A percentile compares a stretch with the other conserved stretches of the same genome.
phyloP scores from a whole-genome alignment of 1,140 invertebrate genomes.

The Calycopis cecrops region DNA sequence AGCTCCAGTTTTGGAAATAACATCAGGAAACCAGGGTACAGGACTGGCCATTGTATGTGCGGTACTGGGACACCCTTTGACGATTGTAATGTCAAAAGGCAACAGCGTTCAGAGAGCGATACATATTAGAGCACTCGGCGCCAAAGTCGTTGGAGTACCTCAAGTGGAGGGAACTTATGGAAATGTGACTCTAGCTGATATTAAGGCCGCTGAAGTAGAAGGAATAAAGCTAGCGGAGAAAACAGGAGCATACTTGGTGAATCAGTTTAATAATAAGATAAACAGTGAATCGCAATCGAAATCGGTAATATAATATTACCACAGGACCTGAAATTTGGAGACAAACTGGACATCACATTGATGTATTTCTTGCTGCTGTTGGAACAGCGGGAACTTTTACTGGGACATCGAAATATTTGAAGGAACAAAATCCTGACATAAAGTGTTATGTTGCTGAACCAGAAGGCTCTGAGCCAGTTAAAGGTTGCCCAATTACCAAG shows the following conservation, averaged over 20 bases:
- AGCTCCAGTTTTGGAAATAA: conserved; percentile 41
- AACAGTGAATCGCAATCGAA: conserved; percentile 35
- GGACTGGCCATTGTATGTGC: conserved; percentile 51
- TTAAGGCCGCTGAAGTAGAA: conserved; percentile 37
- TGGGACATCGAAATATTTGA: conserved; percentile 45
- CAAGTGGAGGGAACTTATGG: conserved; percentile 53
- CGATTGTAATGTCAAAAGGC: conserved; percentile 46
- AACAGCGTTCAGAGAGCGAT: conserved; percentile 48
- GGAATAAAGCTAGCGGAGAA: conserved; percentile 35
- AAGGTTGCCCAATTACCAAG: conserved; percentile 43
- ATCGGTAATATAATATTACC: conserved; percentile 43
- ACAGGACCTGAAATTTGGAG: conserved; percentile 56
- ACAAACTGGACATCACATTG: conserved; percentile 47
- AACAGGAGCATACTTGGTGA: conserved; percentile 40
- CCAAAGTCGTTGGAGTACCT: conserved; percentile 43
- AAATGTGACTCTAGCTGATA: conserved; percentile 47
- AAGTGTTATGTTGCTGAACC: conserved; percentile 44
- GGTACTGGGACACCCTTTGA: conserved; percentile 42
- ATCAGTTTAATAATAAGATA: conserved; percentile 44
- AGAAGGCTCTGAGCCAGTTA: conserved; percentile 41
- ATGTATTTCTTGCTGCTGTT: conserved; percentile 46
- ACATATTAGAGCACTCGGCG: conserved; percentile 54
- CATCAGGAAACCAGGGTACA: conserved; percentile 54
- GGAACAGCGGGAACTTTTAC: conserved; percentile 50
- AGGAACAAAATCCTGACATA: conserved; percentile 41